phyloP scores from a whole-genome alignment of 2,113 vertebrate genomes.

The Sinocyclocheilus anophthalmus region DNA sequence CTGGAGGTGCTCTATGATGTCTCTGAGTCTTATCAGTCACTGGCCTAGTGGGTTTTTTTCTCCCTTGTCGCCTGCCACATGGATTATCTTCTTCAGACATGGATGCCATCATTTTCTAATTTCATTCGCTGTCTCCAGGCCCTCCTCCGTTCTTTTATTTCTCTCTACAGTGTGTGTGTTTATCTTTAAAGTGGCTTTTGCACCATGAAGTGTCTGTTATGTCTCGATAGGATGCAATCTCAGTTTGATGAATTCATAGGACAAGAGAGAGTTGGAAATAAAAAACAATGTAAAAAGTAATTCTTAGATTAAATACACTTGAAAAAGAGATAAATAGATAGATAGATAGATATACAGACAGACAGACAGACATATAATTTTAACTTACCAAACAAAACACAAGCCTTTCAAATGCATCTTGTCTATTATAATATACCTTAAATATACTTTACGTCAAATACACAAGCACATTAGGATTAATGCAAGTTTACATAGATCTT shows the following conservation, averaged over 20 bases:
- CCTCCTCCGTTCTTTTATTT: neutral
- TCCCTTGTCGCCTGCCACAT: slow-evolving; percentile 49
- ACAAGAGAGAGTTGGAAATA: neutral
- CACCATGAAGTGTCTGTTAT: slow-evolving; percentile 6
- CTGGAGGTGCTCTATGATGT: slow-evolving; percentile 14
- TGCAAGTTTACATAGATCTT: neutral
- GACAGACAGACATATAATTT: no score
- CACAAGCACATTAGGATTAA: neutral
- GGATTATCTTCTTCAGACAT: slow-evolving; percentile 52
- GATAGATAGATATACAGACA: no score
- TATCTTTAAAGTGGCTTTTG: slow-evolving; percentile 21
- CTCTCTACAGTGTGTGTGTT: slow-evolving; percentile 7
- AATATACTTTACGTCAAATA: neutral
- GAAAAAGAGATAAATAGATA: no score
- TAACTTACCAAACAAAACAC: neutral
- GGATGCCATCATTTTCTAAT: slow-evolving; percentile 39
- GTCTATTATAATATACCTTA: neutral
- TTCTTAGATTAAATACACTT: neutral
- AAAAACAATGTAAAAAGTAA: neutral
- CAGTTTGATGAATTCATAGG: neutral
- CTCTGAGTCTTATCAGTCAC: slow-evolving; percentile 60
- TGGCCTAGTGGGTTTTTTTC: slow-evolving; percentile 54
- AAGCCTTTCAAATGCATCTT: neutral
- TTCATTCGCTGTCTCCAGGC: neutral
- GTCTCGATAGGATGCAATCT: neutral